Conservation (phyloP, 2,113 vertebrate species). For the Ceratotherium simum region DNA sequence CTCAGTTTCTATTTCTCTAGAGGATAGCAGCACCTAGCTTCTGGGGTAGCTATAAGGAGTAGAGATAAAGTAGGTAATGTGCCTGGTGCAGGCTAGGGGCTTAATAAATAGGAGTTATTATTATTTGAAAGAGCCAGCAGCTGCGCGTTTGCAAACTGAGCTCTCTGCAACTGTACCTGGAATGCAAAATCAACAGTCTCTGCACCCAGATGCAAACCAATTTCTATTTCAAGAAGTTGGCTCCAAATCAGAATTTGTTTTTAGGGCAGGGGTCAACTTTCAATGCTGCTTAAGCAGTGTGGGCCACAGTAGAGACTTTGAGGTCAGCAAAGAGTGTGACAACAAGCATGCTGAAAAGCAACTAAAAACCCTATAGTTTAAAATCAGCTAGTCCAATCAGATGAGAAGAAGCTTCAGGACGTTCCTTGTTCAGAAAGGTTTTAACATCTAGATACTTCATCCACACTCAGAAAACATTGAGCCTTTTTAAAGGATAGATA, state of each 20-base stretch:
- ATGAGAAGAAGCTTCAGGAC: not conserved
- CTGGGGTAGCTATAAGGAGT: not conserved
- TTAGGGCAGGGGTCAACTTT: constrained; percentile 19
- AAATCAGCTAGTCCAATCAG: not conserved
- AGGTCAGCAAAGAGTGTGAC: not conserved
- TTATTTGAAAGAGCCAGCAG: not conserved
- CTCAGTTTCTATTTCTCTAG: not conserved
- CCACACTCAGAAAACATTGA: not conserved
- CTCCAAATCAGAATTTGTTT: not conserved
- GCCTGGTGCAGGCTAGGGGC: not conserved
- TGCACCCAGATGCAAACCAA: not conserved
- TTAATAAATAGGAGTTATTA: constrained; percentile 35
- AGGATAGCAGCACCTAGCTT: not conserved
- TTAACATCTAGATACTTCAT: not conserved
- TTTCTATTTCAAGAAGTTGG: constrained; percentile 42
- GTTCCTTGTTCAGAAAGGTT: constrained; percentile 10
- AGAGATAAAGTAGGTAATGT: not conserved
- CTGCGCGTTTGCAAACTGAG: not conserved
- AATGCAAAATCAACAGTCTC: constrained; percentile 32
- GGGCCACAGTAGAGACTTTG: not conserved
- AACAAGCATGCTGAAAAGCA: not conserved
- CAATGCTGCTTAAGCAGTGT: not conserved
- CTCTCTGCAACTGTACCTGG: not conserved
- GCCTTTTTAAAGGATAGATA: constrained; percentile 46
- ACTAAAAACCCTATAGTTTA: not conserved